Evolutionary conservation across 1,140 invertebrate species (phyloP).

Genomic region (Tetramorium alpestre): DNA sequence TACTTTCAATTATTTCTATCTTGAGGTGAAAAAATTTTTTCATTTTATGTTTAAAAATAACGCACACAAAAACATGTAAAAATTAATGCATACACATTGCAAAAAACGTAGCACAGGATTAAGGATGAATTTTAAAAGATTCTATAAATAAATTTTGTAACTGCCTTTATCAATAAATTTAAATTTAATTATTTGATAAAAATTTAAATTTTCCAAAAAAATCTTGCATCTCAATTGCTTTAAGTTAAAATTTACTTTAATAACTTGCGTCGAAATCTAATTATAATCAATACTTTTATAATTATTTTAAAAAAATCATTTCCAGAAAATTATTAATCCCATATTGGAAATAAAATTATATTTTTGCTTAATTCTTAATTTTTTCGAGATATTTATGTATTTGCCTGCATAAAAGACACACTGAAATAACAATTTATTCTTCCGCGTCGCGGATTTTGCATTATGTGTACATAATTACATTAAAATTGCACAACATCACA

Average conservation of each 20-base stretch:
- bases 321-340: neutral
- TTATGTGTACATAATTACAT: neutral
- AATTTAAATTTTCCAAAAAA: neutral
- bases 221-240: neutral
- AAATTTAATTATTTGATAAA: neutral
- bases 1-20: neutral
- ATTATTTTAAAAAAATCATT: neutral
- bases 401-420: neutral
- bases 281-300: neutral
- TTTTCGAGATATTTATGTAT: neutral
- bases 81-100: neutral
- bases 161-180: neutral
- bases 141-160: neutral
- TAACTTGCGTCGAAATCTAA: neutral
- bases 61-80: neutral
- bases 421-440: neutral
- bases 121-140: neutral
- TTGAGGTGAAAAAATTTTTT: neutral
- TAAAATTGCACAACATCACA: neutral
- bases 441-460: neutral
- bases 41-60: neutral
- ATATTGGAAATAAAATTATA: neutral
- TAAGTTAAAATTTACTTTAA: neutral
- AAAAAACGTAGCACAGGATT: neutral
- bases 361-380: neutral